Evolutionary conservation across 2,113 vertebrate genomes (phyloP), one percentile per base, ranked within the genome.

Genomic region (Callospermophilus lateralis): DNA sequence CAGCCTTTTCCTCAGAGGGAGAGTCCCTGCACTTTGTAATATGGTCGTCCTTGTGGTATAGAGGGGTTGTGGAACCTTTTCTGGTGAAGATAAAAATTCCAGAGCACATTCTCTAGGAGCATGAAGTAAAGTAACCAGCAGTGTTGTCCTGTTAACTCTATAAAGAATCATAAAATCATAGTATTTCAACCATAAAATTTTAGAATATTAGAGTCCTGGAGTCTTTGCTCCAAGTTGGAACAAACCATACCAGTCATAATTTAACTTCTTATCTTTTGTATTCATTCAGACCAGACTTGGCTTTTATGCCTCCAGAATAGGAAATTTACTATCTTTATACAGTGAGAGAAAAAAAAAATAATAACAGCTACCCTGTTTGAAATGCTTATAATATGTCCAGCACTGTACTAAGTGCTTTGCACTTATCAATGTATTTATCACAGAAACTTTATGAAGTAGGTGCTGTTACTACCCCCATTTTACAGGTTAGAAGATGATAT

Each of bases 1-100:
- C 77, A 74, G 6, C n/a, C 88, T 95, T 96, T 91, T 96, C 53
- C 79, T 94, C 53, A 85, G 80, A 95, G 74, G 34, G 37, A 85
- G 24, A 61, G 78, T 55, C 68, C 87, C 53, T 53, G n/a, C 51
- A 37, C 61, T 93, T 67, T 58, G 80, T 76, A 61, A 76, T 79
- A 28, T 67, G 65, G 20, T 76, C 91, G 90, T 87, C 84, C 86
- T 90, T 95, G 72, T 70, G 67, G 73, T 81, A 45, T 22, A 51
- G 73, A 88, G 51, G 22, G 42, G 13, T 12, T 77, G 22, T 10
- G 76, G 0, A 48, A 42, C 51, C 83, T 93, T 85, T 42, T 73
- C 74, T 63, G 19, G 39, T 65, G 85, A 92, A 73, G 74, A n/a
- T 61, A 39, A 78, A 73, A 81, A 87, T 84, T 79, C 61, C 45